A percentile compares a stretch with the other conserved stretches of the same genome.
Evolutionary conservation across 2,888 invertebrate species (phyloP).

Genomic region (Leucophenga montana): DNA sequence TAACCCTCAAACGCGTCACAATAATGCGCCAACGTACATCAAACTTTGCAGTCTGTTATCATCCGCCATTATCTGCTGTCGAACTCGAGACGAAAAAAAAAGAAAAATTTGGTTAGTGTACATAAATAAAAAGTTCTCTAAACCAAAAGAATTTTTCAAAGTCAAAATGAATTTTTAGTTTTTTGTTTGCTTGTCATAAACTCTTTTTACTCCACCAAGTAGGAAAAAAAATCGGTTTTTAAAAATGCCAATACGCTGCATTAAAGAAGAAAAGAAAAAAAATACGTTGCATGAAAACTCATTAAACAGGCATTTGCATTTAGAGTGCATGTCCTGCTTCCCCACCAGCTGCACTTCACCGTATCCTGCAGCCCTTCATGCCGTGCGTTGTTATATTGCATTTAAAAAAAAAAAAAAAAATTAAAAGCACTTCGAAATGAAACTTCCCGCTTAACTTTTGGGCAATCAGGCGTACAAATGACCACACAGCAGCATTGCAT

Average conservation of each 20-base stretch:
- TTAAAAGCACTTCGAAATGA: too few relatives aligned
- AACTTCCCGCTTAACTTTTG: not conserved
- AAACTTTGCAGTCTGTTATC: not conserved
- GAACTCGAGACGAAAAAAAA: conserved; percentile 5
- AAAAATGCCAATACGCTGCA: not conserved
- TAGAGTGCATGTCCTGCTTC: conserved; percentile 54
- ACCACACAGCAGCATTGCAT: not conserved
- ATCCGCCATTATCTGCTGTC: not conserved
- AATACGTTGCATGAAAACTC: conserved; percentile 53
- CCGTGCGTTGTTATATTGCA: too few relatives aligned
- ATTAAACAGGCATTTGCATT: conserved; percentile 64
- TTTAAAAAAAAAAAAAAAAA: too few relatives aligned
- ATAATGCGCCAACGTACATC: not conserved
- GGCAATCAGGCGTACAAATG: conserved; percentile 3
- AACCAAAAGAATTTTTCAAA: conserved; percentile 37
- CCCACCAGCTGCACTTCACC: not conserved
- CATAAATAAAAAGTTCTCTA: conserved; percentile 8
- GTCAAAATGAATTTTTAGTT: conserved; percentile 48
- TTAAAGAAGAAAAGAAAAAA: not conserved
- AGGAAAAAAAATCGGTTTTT: too few relatives aligned
- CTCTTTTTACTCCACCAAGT: too few relatives aligned
- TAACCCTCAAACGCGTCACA: conserved; percentile 18
- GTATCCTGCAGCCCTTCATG: too few relatives aligned
- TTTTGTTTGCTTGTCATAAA: conserved; percentile 20
- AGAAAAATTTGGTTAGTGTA: not conserved